Percentiles rank a stretch among this genome's conserved stretches.
Conservation (phyloP, 2,888 invertebrate genomes). For the Drosophila yooni region DNA sequence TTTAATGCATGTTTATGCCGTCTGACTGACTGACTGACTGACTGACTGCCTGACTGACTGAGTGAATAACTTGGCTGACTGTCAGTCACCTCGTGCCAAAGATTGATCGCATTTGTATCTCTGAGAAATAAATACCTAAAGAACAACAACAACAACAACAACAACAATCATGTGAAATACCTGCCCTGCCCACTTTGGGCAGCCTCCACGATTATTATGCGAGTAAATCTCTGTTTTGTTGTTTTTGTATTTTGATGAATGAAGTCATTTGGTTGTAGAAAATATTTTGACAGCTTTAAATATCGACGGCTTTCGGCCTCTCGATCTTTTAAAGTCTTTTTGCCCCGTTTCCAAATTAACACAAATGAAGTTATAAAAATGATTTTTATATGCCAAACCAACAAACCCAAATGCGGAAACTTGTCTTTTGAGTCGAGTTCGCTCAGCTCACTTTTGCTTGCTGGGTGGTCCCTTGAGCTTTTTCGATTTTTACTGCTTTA, state of each 20-base stretch:
- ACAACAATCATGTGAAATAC: constrained; percentile 37
- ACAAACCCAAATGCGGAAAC: constrained; percentile 71
- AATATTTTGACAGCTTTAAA: constrained; percentile 82
- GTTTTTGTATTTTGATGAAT: constrained; percentile 59
- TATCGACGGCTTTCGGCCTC: constrained; percentile 55
- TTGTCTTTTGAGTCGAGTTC: constrained; percentile 59
- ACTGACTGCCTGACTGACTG: constrained; percentile 34
- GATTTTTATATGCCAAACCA: constrained; percentile 64
- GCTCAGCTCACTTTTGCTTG: constrained; percentile 18
- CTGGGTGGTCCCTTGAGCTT: constrained; percentile 61
- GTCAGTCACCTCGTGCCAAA: constrained; percentile 53
- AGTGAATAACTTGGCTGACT: constrained; percentile 35
- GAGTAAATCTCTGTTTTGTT: background rate
- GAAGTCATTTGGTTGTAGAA: constrained; percentile 81
- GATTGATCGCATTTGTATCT: constrained; percentile 55
- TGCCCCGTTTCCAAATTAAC: constrained; percentile 73
- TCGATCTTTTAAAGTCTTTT: constrained; percentile 10
- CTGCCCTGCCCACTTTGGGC: constrained; percentile 63
- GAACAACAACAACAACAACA: background rate
- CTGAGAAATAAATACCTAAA: background rate
- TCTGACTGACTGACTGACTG: constrained; percentile 31
- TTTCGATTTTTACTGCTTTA: background rate
- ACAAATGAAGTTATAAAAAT: constrained; percentile 82
- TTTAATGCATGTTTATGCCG: constrained; percentile 71
- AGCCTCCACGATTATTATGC: constrained; percentile 38